Evolutionary conservation across 2,113 vertebrate species (phyloP).

Genomic region (Anolis sagrei): DNA sequence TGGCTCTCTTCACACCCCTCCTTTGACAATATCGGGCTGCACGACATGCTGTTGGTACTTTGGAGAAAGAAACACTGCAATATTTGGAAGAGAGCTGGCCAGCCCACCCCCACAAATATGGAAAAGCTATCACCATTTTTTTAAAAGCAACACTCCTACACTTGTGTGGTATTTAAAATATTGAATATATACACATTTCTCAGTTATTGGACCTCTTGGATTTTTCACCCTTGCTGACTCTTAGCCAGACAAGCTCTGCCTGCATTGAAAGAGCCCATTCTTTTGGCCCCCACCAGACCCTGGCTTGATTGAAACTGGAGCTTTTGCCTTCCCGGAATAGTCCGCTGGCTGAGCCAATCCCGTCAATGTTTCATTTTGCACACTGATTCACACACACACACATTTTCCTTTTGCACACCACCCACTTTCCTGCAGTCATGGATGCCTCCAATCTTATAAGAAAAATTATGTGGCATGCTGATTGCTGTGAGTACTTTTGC

Average conservation of each 20-base stretch:
- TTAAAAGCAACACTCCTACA: conserved; percentile 41
- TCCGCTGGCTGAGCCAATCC: conserved; percentile 65
- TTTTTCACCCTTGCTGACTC: conserved; percentile 69
- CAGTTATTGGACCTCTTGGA: conserved; percentile 72
- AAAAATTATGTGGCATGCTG: conserved; percentile 65
- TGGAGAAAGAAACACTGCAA: conserved; percentile 32
- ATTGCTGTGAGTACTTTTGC: conserved; percentile 38
- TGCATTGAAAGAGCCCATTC: conserved; percentile 74
- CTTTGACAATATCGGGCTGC: background rate
- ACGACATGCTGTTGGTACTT: background rate
- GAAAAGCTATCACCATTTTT: conserved; percentile 61
- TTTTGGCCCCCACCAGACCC: conserved; percentile 50
- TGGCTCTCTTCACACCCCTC: conserved; percentile 34
- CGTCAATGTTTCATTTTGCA: conserved; percentile 66
- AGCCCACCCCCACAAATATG: conserved; percentile 50
- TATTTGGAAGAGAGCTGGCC: conserved; percentile 32
- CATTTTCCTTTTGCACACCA: background rate
- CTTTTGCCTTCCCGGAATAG: conserved; percentile 74
- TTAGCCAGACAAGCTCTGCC: conserved; percentile 67
- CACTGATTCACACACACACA: conserved; percentile 51
- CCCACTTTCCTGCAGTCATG: conserved; percentile 21
- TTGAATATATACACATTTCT: conserved; percentile 69
- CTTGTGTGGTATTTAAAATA: conserved; percentile 70
- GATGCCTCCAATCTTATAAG: conserved; percentile 47
- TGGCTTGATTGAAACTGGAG: conserved; percentile 73